Percentiles rank a stretch among this genome's conserved stretches.
phyloP scores from a whole-genome alignment of 1,140 invertebrate genomes.

The Tetramorium alpestre region DNA sequence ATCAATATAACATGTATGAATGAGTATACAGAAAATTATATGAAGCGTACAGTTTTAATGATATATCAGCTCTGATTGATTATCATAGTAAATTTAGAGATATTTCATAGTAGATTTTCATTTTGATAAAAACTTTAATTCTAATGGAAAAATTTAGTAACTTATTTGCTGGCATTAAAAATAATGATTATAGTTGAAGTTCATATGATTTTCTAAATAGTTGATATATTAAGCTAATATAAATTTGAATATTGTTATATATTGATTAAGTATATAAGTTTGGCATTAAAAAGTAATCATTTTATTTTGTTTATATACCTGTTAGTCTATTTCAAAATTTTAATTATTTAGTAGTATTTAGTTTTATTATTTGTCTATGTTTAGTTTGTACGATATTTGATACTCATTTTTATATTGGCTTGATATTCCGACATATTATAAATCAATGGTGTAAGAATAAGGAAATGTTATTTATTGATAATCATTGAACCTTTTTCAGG shows the following conservation, averaged over 20 bases:
- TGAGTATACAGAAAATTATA: constrained; percentile 61
- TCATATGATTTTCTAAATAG: constrained; percentile 61
- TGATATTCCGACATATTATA: constrained; percentile 66
- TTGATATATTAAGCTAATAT: constrained; percentile 68
- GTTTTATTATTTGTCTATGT: background rate
- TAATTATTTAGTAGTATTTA: background rate
- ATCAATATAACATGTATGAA: constrained; percentile 23
- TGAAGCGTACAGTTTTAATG: constrained; percentile 12
- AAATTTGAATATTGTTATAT: constrained; percentile 50
- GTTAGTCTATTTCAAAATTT: background rate
- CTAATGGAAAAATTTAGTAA: background rate
- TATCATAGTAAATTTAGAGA: background rate
- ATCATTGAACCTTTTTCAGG: constrained; percentile 70
- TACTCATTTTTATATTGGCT: constrained; percentile 71
- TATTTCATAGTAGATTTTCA: background rate
- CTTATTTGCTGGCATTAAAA: background rate
- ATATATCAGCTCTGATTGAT: constrained; percentile 1
- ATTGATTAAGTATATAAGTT: constrained; percentile 1
- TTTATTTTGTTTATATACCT: constrained; percentile 2
- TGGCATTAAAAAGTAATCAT: background rate
- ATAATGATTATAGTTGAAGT: background rate
- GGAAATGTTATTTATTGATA: constrained; percentile 52
- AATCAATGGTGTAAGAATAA: constrained; percentile 80
- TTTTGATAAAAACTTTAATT: constrained; percentile 29
- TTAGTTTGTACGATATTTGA: constrained; percentile 20